Conservation (phyloP, 1,140 invertebrate species). For the Drosophila mojavensis region DNA sequence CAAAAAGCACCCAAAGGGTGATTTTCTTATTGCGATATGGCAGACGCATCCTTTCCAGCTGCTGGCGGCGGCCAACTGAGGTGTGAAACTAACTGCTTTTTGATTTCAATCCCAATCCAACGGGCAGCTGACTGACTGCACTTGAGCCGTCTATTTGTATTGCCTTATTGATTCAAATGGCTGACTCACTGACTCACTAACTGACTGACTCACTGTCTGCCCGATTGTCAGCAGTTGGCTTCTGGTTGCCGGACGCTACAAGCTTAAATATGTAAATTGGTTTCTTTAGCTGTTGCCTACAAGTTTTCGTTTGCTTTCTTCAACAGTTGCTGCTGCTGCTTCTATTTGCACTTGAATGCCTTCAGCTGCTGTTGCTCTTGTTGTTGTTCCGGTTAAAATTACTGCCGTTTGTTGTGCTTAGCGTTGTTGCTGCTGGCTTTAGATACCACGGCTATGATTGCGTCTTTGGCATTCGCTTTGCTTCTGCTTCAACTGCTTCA, state of each 20-base stretch:
- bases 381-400: slow-evolving; percentile 14
- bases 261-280: slow-evolving; percentile 78
- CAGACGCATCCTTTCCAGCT: slow-evolving; percentile 69
- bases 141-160: slow-evolving; percentile 31
- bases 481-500: slow-evolving; percentile 32
- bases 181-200: background rate
- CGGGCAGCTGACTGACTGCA: background rate
- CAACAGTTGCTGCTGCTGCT: slow-evolving; percentile 22
- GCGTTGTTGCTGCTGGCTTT: slow-evolving; percentile 9
- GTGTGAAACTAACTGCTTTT: slow-evolving; percentile 24
- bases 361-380: slow-evolving; percentile 22
- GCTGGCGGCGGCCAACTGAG: slow-evolving; percentile 18
- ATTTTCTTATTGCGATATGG: slow-evolving; percentile 81
- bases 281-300: slow-evolving; percentile 52
- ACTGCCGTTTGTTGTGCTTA: slow-evolving; percentile 19
- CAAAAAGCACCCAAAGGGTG: slow-evolving; percentile 80
- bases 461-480: slow-evolving; percentile 48
- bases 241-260: slow-evolving; percentile 6
- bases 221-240: background rate
- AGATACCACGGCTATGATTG: slow-evolving; percentile 55
- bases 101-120: slow-evolving; percentile 4
- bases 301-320: slow-evolving; percentile 57
- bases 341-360: slow-evolving; percentile 14
- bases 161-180: slow-evolving; percentile 26
- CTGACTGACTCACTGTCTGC: slow-evolving; percentile 6